phyloP scores from a whole-genome alignment of 2,797 vertebrate genomes.

The Psittacula derbiana region DNA sequence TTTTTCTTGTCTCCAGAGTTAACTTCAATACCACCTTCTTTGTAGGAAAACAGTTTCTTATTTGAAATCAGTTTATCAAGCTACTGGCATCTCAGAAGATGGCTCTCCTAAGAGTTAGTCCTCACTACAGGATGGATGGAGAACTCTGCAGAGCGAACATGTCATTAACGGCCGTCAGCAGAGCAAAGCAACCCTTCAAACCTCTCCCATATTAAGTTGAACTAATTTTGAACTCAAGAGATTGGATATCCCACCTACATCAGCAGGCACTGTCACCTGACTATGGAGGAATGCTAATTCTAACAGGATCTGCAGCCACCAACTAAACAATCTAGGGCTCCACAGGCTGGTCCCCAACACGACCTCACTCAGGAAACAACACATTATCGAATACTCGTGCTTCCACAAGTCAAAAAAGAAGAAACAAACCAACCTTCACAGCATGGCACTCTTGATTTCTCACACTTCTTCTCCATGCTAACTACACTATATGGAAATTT shows the following conservation, averaged over 20 bases:
- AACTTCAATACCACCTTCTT: neutral
- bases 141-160: accelerated
- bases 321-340: neutral
- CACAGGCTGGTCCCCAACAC: neutral
- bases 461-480: neutral
- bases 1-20: neutral
- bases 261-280: neutral
- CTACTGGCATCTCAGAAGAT: neutral
- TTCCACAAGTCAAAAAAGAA: neutral
- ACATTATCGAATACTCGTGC: neutral
- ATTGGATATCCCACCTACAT: slow-evolving; percentile 28
- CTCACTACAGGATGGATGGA: neutral
- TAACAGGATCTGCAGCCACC: neutral
- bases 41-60: accelerated
- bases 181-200: neutral
- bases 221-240: slow-evolving; percentile 47
- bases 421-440: neutral
- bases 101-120: neutral
- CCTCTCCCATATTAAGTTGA: neutral
- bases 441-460: neutral
- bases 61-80: neutral
- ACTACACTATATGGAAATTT: neutral
- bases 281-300: neutral
- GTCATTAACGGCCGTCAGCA: neutral
- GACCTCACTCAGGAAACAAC: neutral